Conservation (phyloP, 2,113 vertebrate species). For the Coturnix japonica region DNA sequence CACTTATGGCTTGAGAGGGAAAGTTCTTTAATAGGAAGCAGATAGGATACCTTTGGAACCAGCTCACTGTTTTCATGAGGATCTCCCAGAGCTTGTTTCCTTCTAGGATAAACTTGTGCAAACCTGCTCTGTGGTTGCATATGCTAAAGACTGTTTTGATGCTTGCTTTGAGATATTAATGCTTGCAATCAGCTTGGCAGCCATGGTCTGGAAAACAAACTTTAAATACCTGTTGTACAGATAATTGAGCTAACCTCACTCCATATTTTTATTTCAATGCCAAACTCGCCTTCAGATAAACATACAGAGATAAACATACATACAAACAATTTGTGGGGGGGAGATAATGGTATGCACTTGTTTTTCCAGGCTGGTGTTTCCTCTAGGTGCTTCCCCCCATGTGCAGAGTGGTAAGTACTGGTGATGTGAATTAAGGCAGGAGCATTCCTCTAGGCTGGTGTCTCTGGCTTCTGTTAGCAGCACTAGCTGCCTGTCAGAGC, state of each 20-base stretch:
- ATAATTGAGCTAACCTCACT: not conserved
- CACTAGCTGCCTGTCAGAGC: not conserved
- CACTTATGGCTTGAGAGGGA: not conserved
- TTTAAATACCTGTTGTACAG: not conserved
- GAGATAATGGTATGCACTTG: not conserved
- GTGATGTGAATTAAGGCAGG: not conserved
- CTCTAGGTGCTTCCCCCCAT: not conserved
- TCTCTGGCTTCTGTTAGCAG: not conserved
- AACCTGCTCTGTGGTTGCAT: not conserved
- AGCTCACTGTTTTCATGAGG: not conserved
- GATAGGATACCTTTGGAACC: not conserved
- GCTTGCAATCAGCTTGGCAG: not conserved
- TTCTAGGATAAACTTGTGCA: not conserved
- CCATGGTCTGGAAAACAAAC: not conserved
- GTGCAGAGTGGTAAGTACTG: not conserved
- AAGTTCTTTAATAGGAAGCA: not conserved
- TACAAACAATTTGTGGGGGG: not conserved
- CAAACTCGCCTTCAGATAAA: not conserved
- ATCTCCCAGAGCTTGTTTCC: not conserved
- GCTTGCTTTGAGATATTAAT: not conserved
- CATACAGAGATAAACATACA: accelerated
- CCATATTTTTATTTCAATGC: accelerated
- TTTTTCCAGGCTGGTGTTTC: not conserved
- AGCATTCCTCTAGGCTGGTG: not conserved
- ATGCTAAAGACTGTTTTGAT: not conserved